Percentiles rank a stretch among this genome's conserved stretches.
These are phyloP conservation scores for Antrozous pallidus DNA, from an alignment of 2,797 vertebrate species.

Conservation along the genomic window DNA sequence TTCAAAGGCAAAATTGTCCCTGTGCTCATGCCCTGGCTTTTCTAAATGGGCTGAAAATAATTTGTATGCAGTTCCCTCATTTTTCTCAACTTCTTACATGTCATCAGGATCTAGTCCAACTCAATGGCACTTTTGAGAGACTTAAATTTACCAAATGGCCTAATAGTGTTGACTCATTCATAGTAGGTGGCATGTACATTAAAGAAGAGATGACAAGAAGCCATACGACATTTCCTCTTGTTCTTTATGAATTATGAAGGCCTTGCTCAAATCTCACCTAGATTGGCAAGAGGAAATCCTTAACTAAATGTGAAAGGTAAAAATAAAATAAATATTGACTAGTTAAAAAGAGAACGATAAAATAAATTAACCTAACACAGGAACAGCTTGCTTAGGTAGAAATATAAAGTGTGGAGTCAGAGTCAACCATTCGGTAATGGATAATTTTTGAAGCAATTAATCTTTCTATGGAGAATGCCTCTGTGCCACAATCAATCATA, in stretches of 20 bases:
- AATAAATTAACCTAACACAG: background rate
- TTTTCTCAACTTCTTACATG: constrained; percentile 41
- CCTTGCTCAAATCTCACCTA: background rate
- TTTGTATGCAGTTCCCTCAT: background rate
- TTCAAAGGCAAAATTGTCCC: constrained; percentile 40
- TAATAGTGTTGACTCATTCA: background rate
- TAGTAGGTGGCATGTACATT: background rate
- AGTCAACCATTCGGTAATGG: background rate
- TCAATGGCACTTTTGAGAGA: constrained; percentile 21
- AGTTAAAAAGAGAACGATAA: background rate
- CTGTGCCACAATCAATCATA: constrained; percentile 81
- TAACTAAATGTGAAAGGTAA: background rate
- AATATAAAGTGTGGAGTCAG: background rate
- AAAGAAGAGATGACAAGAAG: background rate
- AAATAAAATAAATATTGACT: background rate
- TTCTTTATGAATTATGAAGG: background rate
- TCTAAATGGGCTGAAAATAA: constrained; percentile 51
- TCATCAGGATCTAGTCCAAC: background rate
- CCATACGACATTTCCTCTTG: background rate
- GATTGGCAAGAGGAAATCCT: background rate
- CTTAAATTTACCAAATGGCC: constrained; percentile 59
- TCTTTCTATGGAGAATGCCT: constrained; percentile 78
- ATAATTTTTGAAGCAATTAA: constrained; percentile 61
- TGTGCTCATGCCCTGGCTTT: constrained; percentile 12
- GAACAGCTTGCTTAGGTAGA: background rate